Evolutionary conservation across 2,113 vertebrate species (phyloP).

Genomic region (Bos taurus): ARS-UCD2.0 NC_037357.1:52262001-52262500

Average conservation of each 20-base stretch:
- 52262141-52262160: not conserved
- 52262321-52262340: not conserved
- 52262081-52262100: not conserved
- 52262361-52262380: not conserved
- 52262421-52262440: not conserved
- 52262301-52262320: not conserved
- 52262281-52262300: not conserved
- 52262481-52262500: not conserved
- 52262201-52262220: not conserved
- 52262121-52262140: not conserved
- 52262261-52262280: not conserved
- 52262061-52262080: not conserved
- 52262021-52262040: not conserved
- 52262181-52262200: not conserved
- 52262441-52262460: not conserved
- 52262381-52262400: not conserved
- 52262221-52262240: not conserved
- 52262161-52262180: not conserved
- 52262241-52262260: not conserved
- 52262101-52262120: not conserved
- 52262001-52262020: not conserved
- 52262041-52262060: not conserved
- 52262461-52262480: not conserved
- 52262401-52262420: not conserved
- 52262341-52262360: not conserved